Conservation (phyloP, 1,140 invertebrate species). For the Caenorhabditis brenneri region DNA sequence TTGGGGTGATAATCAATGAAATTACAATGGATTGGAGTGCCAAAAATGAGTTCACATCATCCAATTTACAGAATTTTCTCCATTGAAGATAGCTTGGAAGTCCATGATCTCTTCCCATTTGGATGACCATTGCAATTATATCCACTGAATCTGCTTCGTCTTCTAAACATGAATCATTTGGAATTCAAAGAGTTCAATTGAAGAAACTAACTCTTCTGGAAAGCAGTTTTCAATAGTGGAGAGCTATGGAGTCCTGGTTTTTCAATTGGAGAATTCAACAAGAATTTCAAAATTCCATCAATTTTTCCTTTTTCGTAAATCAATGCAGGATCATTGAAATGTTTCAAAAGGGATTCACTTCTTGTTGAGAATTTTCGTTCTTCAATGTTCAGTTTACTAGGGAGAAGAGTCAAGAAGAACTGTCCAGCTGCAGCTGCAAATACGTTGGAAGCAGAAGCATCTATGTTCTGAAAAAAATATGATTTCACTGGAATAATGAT, state of each 20-base stretch:
- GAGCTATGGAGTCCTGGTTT: conserved; percentile 61
- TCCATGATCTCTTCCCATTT: conserved; percentile 85
- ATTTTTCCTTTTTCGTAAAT: conserved; percentile 56
- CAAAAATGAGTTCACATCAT: conserved; percentile 38
- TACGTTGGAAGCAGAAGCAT: conserved; percentile 63
- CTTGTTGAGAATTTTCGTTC: not conserved
- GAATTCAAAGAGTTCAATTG: not conserved
- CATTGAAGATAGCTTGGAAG: conserved; percentile 82
- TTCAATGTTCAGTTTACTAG: conserved; percentile 57
- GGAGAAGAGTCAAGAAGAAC: conserved; percentile 66
- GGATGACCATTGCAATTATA: conserved; percentile 74
- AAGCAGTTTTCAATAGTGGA: conserved; percentile 60
- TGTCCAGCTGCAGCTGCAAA: conserved; percentile 67
- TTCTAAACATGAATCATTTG: not conserved
- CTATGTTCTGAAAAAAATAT: conserved; percentile 62
- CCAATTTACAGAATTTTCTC: conserved; percentile 78
- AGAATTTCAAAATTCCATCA: conserved; percentile 46
- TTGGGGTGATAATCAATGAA: not conserved
- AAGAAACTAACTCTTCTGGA: conserved; percentile 56
- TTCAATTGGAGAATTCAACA: conserved; percentile 59
- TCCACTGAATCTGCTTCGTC: conserved; percentile 33
- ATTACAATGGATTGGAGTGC: conserved; percentile 34
- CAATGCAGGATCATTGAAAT: conserved; percentile 42
- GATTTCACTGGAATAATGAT: too few species aligned
- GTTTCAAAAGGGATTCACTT: conserved; percentile 38